Base-by-base conservation (phyloP, 2,888 invertebrate species). In the Iphiclides podalirius region DNA sequence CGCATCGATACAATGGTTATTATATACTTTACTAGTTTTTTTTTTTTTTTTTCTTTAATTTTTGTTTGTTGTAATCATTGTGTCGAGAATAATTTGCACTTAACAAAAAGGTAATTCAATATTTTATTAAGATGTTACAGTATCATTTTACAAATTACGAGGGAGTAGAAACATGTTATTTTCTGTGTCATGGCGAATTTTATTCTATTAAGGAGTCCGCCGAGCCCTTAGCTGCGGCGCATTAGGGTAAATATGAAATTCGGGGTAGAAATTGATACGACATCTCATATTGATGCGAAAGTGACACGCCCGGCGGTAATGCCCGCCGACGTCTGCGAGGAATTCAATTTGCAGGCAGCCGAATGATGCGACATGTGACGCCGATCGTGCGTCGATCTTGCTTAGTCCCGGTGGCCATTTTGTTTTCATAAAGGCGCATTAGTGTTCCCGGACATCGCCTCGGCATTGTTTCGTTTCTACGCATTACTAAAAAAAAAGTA, bases 201-300 rank as follows among this genome's bases (percentile, higher is more conserved):
- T 31, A 31, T 31, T 31, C 31, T 31, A 31, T 31, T 31, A 31
- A 31, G 31, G 11, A 12, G n/a, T 11, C n/a, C 31, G 31, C 11
- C 31, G n/a, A 1, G 11, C 31, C 31, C 20, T 20, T 31, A 31
- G 7, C 11, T 16, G 47, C 47, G 41, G 59, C 57, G 60, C 45
- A 40, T 42, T 52, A 58, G 52, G 63, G 63, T 62, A 68, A 70
- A 74, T 72, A 71, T 72, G 72, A 75, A 68, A 73, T 72, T 72
- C 67, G 62, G 56, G 65, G 63, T 54, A 64, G 59, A 73, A 76
- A 76, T 78, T 72, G 63, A 63, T 58, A 42, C 45, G 47, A 52
- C 55, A 54, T 51, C 52, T 47, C 48, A 48, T 39, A 52, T 57
- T 51, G 75, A 70, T 64, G 55, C 58, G 66, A 67, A 63, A 60